Evolutionary conservation across 1,140 invertebrate species (phyloP).

Genomic region (Trypoxylus dichotomus): DNA sequence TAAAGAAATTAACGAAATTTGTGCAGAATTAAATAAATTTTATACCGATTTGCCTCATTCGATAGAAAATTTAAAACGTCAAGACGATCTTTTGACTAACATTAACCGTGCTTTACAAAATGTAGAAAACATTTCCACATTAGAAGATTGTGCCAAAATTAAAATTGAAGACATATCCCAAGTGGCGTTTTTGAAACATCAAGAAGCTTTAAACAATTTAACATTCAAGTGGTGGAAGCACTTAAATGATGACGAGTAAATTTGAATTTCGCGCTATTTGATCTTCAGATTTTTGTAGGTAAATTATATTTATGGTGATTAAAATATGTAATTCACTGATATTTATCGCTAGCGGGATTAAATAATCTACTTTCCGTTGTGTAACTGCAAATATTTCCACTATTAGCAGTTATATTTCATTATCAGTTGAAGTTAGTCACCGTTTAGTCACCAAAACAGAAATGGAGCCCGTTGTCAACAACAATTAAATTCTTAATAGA

Average conservation of each 20-base stretch:
- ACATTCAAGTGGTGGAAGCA: conserved; percentile 28
- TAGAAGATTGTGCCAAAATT: not conserved
- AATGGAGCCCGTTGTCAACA: not conserved
- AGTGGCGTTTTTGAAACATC: not conserved
- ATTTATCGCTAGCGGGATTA: no score
- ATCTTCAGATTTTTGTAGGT: no score
- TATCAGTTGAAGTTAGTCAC: conserved; percentile 1
- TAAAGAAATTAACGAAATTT: conserved; percentile 5
- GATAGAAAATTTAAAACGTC: not conserved
- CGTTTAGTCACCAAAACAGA: not conserved
- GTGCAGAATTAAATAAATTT: not conserved
- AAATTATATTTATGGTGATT: no score
- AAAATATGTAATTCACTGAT: no score
- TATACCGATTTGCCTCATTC: not conserved
- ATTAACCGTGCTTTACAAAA: not conserved
- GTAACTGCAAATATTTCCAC: not conserved
- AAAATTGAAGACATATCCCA: not conserved
- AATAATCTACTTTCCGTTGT: no score
- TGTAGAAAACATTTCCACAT: not conserved
- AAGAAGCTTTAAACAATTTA: not conserved
- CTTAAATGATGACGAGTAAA: conserved; percentile 8
- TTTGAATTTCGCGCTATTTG: not conserved
- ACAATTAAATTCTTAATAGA: not conserved
- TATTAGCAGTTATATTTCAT: not conserved
- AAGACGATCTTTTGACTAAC: not conserved